A percentile compares a stretch with the other conserved stretches of the same genome.
phyloP scores from a whole-genome alignment of 2,797 vertebrate genomes.

The Saxicola maurus region DNA sequence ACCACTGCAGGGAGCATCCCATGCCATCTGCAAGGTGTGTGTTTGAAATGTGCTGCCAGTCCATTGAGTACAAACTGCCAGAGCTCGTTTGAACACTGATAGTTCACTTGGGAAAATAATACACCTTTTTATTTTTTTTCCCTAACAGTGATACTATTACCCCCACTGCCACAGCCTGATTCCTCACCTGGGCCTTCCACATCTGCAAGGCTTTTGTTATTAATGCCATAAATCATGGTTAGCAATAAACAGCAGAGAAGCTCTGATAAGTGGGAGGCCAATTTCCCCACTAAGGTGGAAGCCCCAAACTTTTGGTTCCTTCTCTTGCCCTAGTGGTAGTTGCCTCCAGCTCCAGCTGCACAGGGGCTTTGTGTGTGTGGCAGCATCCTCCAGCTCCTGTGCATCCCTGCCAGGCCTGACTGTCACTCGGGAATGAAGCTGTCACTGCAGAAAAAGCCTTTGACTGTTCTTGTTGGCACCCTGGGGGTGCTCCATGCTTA shows the following conservation, averaged over 20 bases:
- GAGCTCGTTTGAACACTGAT: background rate
- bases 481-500: slow-evolving; percentile 15
- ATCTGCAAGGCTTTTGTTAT: background rate
- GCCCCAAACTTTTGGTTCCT: background rate
- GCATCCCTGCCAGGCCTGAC: background rate
- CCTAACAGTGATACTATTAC: background rate
- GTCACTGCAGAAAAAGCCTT: slow-evolving; percentile 25
- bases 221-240: slow-evolving; percentile 10
- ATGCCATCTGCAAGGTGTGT: background rate
- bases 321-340: background rate
- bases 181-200: background rate
- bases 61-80: background rate
- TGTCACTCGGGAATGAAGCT: slow-evolving; percentile 24
- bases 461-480: slow-evolving; percentile 25
- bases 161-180: accelerated
- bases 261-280: background rate
- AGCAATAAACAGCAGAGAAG: background rate
- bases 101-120: background rate
- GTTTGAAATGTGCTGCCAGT: background rate
- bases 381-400: background rate
- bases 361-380: background rate
- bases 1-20: accelerated
- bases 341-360: background rate
- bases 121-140: background rate
- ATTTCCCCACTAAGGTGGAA: background rate